These are phyloP conservation scores for Poecilia wingei DNA, from an alignment of 2,797 vertebrate species.

Conservation along the genomic window DNA sequence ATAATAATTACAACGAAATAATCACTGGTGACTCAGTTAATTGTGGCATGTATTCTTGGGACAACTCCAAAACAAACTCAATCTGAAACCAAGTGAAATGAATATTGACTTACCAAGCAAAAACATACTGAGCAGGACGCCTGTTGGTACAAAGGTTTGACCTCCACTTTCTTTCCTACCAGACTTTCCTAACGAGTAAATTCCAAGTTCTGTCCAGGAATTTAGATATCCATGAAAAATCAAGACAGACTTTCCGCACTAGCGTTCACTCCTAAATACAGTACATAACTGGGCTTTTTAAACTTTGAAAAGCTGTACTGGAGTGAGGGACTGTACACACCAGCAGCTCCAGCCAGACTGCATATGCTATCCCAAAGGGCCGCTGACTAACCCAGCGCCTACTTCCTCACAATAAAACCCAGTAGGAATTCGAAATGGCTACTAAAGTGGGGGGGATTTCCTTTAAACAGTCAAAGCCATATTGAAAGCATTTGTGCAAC, in stretches of 20 bases:
- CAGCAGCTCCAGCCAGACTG: constrained; percentile 71
- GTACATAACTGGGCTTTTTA: constrained; percentile 31
- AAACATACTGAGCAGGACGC: constrained; percentile 74
- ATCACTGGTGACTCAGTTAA: not conserved
- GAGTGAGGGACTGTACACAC: constrained; percentile 55
- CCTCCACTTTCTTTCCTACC: constrained; percentile 57
- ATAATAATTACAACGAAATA: not conserved
- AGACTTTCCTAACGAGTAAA: constrained; percentile 58
- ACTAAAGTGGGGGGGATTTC: constrained; percentile 83
- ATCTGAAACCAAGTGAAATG: constrained; percentile 7
- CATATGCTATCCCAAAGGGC: constrained; percentile 63
- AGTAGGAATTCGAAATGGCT: constrained; percentile 83
- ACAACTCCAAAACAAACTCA: not conserved
- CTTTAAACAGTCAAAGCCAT: constrained; percentile 84
- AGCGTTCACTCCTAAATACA: constrained; percentile 51
- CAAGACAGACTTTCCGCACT: constrained; percentile 63
- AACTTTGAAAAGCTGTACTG: constrained; percentile 26
- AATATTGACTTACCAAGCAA: constrained; percentile 79
- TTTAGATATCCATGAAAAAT: constrained; percentile 55
- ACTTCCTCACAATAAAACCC: constrained; percentile 82
- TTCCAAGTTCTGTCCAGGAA: constrained; percentile 57
- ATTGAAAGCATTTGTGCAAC: constrained; percentile 86
- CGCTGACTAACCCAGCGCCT: constrained; percentile 77
- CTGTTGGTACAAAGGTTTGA: constrained; percentile 40
- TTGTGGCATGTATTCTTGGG: not conserved